Evolutionary conservation across 2,797 vertebrate genomes (phyloP).

Genomic region (Dendrocincla fuliginosa): DNA sequence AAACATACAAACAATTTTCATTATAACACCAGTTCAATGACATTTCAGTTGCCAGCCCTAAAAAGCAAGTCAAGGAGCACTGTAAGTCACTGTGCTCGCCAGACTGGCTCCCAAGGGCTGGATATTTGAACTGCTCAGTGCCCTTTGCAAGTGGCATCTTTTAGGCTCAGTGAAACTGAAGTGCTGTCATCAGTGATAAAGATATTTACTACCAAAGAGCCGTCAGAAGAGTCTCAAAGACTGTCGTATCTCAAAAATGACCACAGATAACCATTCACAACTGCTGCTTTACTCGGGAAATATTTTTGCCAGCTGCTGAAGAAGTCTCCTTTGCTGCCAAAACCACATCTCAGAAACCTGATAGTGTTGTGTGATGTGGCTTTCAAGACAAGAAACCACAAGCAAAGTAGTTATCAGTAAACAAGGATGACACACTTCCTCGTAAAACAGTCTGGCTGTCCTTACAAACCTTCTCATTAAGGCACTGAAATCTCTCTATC

Average conservation of each 20-base stretch:
- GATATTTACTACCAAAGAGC: background rate
- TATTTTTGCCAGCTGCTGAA: background rate
- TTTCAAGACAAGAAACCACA: background rate
- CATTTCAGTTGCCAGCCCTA: background rate
- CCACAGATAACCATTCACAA: background rate
- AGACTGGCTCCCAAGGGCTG: background rate
- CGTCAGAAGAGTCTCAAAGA: background rate
- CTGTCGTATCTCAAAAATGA: background rate
- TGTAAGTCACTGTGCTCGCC: background rate
- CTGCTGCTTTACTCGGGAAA: background rate
- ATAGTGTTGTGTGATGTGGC: background rate
- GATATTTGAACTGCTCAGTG: background rate
- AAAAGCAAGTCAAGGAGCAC: background rate
- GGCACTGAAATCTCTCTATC: background rate
- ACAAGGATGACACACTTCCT: background rate
- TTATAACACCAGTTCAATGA: background rate
- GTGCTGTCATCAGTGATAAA: fast-evolving
- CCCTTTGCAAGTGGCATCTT: background rate
- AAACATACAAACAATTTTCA: background rate
- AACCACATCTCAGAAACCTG: background rate
- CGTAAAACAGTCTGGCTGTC: fast-evolving
- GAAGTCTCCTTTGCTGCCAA: background rate
- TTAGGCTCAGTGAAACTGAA: background rate
- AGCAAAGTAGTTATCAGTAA: background rate
- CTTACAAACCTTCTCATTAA: background rate